Evolutionary conservation across 2,888 invertebrate species (phyloP).

Genomic region (Cosmia pyralina): DNA sequence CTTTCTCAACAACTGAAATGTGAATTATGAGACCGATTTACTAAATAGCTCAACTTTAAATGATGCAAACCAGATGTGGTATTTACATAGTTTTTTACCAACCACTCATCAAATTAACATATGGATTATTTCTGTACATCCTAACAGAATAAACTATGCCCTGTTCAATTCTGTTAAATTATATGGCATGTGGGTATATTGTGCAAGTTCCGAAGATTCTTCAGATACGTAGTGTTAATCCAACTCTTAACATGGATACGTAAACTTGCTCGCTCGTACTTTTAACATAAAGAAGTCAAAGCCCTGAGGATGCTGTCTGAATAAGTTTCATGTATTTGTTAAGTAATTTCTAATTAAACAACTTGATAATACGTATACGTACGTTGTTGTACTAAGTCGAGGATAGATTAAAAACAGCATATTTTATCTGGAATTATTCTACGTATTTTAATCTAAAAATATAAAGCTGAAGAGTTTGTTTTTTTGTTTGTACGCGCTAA

Average conservation of each 20-base stretch:
- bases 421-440: neutral
- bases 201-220: slow-evolving; percentile 41
- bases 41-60: slow-evolving; percentile 22
- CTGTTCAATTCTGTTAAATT: slow-evolving; percentile 38
- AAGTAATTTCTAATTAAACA: slow-evolving; percentile 24
- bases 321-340: slow-evolving; percentile 30
- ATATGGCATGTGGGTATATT: slow-evolving; percentile 50
- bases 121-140: neutral
- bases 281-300: slow-evolving; percentile 46
- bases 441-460: no score
- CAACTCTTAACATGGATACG: slow-evolving; percentile 35
- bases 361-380: slow-evolving; percentile 8
- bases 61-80: slow-evolving; percentile 33
- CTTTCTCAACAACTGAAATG: slow-evolving; percentile 16
- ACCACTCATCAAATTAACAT: slow-evolving; percentile 12
- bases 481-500: no score
- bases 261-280: slow-evolving; percentile 30
- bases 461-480: no score
- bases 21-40: slow-evolving; percentile 10
- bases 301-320: slow-evolving; percentile 37
- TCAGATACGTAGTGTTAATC: slow-evolving; percentile 38
- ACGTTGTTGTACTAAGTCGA: slow-evolving; percentile 9
- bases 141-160: slow-evolving; percentile 17
- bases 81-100: slow-evolving; percentile 20
- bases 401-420: slow-evolving; percentile 1